Evolutionary conservation across 1,140 invertebrate genomes (phyloP), one percentile per base, ranked within the genome.

Genomic region (Brachionus plicatilis): DNA sequence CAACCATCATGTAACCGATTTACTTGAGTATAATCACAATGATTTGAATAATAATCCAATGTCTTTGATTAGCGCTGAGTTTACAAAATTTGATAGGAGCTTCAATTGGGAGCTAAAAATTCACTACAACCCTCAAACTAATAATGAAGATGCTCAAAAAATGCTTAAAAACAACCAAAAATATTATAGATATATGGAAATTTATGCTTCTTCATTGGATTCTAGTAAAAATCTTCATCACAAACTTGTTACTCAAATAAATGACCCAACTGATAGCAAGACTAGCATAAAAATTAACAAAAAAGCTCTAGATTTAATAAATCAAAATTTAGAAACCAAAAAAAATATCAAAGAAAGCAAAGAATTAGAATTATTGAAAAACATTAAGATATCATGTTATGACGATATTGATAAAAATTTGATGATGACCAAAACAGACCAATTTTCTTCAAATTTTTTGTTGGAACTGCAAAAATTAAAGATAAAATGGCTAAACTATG

Each of bases 161-260:
- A 72, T 6, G 0, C 33, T 14, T 37, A 6, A 20, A 41, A 29
- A 41, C 4, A 41, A 20, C 20, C 68, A 41, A 72, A 72, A 72
- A 72, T 72, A 72, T 72, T 72, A 72, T 43, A 37, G 33, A 72
- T 72, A 72, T n/a, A 72, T 72, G 29, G 68, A 72, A 72, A 7
- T 72, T 0, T 72, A 72, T 72, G 68, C 68, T n/a, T 41, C 29
- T 41, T 72, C 68, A 17, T 6, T 72, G 33, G 33, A 72, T 72
- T 37, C 3, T 20, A 41, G 68, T 41, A 72, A 72, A 41, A 41
- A 45, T 41, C 37, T 72, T 17, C 68, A 72, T 43, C 68, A 72
- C 17, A 37, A 14, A 41, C n/a, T 72, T 37, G 12, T 72, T 29
- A 72, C 68, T 8, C 3, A 72, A n/a, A 72, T 72, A 5, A n/a